A percentile compares a stretch with the other conserved stretches of the same genome.
Evolutionary conservation across 2,797 vertebrate species (phyloP).

Genomic region (Lutjanus campechanus): DNA sequence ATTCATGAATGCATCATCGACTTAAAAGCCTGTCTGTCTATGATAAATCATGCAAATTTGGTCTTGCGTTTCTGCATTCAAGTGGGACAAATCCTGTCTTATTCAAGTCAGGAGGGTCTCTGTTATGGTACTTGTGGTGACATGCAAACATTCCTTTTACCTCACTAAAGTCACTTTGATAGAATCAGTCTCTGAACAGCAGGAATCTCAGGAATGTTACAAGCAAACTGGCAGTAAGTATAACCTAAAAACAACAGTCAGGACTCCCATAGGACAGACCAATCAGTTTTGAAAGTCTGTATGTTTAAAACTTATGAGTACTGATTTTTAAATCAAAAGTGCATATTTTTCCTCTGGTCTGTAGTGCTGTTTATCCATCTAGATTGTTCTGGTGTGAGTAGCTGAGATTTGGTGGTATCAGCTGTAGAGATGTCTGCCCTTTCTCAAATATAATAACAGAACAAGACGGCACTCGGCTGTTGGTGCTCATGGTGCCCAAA

Average conservation of each 20-base stretch:
- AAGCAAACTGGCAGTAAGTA: conserved; percentile 15
- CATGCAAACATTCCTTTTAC: conserved; percentile 55
- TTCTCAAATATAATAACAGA: too few species aligned
- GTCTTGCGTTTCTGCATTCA: neutral
- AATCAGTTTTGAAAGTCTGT: neutral
- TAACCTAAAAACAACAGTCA: neutral
- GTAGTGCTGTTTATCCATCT: too few species aligned
- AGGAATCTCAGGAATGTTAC: conserved; percentile 68
- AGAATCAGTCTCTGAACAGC: conserved; percentile 45
- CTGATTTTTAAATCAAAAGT: neutral
- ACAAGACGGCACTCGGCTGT: too few species aligned
- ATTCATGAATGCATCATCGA: neutral
- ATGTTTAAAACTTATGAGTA: neutral
- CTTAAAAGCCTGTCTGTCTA: neutral
- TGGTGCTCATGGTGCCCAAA: too few species aligned
- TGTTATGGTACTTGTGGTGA: conserved; percentile 36
- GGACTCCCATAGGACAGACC: neutral
- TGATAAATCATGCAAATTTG: neutral
- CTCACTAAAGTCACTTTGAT: conserved; percentile 50
- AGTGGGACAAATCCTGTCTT: neutral
- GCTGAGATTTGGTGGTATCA: too few species aligned
- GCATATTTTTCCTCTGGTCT: too few species aligned
- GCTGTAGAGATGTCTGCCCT: too few species aligned
- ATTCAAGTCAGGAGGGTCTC: neutral
- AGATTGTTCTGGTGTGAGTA: too few species aligned